Evolutionary conservation across 2,113 vertebrate genomes (phyloP).

Genomic region (Mellivora capensis): DNA sequence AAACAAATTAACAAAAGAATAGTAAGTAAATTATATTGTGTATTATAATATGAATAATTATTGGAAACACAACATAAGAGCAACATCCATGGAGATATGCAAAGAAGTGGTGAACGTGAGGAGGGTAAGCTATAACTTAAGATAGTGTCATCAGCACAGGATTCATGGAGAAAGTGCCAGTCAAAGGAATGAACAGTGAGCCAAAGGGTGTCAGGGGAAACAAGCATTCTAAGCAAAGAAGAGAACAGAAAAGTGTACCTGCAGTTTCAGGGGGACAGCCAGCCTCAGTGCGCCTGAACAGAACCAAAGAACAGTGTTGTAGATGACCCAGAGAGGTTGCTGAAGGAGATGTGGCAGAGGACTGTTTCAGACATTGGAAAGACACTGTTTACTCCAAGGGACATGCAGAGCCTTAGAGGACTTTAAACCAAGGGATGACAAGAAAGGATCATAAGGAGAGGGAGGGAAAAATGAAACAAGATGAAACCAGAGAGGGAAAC

Average conservation of each 20-base stretch:
- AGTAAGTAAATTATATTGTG: not conserved
- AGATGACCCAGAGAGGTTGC: not conserved
- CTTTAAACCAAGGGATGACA: not conserved
- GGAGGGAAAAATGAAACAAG: too few species aligned
- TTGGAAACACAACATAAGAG: not conserved
- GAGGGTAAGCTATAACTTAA: not conserved
- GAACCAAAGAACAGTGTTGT: not conserved
- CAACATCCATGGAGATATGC: not conserved
- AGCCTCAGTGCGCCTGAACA: not conserved
- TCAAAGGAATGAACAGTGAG: not conserved
- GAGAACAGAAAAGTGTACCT: not conserved
- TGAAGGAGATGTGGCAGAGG: not conserved
- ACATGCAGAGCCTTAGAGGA: not conserved
- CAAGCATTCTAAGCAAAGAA: not conserved
- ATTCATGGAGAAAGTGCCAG: not conserved
- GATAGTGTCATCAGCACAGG: not conserved
- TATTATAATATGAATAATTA: not conserved
- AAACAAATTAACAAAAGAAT: not conserved
- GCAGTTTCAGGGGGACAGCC: not conserved
- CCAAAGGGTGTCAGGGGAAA: fast-evolving
- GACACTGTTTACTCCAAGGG: not conserved
- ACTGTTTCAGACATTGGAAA: not conserved
- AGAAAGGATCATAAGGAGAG: too few species aligned
- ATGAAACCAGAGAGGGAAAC: too few species aligned
- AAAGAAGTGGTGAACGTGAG: not conserved